phyloP scores from a whole-genome alignment of 2,888 invertebrate species.

The Loripinus fragilis region DNA sequence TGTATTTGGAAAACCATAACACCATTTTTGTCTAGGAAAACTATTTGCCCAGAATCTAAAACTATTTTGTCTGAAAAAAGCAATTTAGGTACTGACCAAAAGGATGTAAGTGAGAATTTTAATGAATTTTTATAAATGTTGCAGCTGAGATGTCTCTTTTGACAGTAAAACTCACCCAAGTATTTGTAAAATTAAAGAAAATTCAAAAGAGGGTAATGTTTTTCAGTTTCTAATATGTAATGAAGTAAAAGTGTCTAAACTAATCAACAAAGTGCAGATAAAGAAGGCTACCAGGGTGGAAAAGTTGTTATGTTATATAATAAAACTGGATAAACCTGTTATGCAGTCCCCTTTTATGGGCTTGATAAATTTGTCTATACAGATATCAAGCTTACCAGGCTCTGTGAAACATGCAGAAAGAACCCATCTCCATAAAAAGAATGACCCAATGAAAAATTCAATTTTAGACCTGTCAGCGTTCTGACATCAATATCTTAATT shows the following conservation, averaged over 20 bases:
- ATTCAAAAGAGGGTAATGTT: neutral
- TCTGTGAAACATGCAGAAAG: neutral
- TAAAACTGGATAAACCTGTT: neutral
- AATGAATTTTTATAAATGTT: too few relatives aligned
- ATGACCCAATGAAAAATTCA: slow-evolving; percentile 1
- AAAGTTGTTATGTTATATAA: neutral
- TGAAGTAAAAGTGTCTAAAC: neutral
- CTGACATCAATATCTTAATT: neutral
- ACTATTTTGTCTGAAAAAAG: too few relatives aligned
- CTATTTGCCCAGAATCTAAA: too few relatives aligned
- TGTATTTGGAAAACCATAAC: too few relatives aligned
- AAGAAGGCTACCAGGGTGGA: neutral
- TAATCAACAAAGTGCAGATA: neutral
- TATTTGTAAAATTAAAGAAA: slow-evolving; percentile 2
- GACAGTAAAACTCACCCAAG: slow-evolving; percentile 5
- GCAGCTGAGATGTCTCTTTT: too few relatives aligned
- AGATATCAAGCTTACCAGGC: neutral
- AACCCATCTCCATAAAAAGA: neutral
- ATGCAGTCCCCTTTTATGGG: neutral
- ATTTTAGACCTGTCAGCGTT: neutral
- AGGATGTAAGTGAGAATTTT: too few relatives aligned
- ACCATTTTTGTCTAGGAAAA: too few relatives aligned
- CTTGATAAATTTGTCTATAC: slow-evolving; percentile 10
- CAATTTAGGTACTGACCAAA: too few relatives aligned
- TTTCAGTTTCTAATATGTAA: neutral